Conservation (phyloP, 64 coral and sea anemone species). For the Pocillopora verrucosa region DNA sequence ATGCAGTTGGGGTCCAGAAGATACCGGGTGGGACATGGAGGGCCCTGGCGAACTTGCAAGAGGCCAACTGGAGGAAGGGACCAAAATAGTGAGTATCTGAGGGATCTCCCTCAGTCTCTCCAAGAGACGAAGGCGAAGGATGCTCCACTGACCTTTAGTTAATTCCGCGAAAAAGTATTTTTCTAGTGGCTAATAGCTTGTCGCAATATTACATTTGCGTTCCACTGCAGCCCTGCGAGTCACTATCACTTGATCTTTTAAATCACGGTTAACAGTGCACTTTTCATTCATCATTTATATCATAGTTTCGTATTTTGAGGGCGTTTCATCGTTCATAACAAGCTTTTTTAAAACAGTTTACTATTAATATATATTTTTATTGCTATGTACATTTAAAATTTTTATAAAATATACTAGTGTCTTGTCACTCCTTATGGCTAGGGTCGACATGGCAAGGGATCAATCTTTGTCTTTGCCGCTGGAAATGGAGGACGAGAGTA, state of each 20-base stretch:
- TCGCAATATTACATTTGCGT: too few species aligned
- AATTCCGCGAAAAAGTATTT: not conserved
- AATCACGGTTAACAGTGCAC: too few species aligned
- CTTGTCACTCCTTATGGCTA: not conserved
- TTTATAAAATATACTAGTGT: not conserved
- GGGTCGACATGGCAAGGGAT: constrained; percentile 48
- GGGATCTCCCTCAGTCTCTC: not conserved
- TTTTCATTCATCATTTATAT: too few species aligned
- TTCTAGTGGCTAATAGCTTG: too few species aligned
- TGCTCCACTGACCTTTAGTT: not conserved
- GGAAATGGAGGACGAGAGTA: constrained; percentile 39
- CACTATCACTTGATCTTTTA: too few species aligned
- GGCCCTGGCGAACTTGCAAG: not conserved
- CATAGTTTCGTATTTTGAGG: too few species aligned
- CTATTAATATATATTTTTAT: not conserved
- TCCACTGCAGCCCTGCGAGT: too few species aligned
- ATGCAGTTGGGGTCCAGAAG: constrained; percentile 61
- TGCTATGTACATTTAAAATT: not conserved
- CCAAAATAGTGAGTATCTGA: constrained; percentile 18
- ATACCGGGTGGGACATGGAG: constrained; percentile 27
- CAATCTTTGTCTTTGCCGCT: constrained; percentile 51
- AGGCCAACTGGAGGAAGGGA: constrained; percentile 16
- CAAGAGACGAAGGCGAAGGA: not conserved
- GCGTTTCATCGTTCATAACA: too few species aligned
- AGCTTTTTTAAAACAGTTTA: too few species aligned